A percentile compares a stretch with the other conserved stretches of the same genome.
phyloP scores from a whole-genome alignment of 2,888 invertebrate genomes.

The Zonitis immaculata region DNA sequence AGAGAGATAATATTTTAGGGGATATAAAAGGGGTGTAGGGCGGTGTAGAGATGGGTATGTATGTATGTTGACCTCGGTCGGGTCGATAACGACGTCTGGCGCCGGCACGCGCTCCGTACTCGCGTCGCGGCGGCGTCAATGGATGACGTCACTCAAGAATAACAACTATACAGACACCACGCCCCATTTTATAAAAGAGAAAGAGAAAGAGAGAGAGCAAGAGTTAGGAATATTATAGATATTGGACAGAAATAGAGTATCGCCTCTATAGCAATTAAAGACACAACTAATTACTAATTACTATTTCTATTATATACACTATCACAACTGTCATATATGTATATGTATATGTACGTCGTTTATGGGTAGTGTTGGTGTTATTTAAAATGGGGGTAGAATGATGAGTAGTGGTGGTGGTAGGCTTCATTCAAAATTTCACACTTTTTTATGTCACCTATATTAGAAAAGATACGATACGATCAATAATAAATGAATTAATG shows the following conservation, averaged over 20 bases:
- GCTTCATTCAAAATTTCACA: neutral
- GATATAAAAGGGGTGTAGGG: slow-evolving; percentile 1
- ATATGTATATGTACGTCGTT: too few relatives aligned
- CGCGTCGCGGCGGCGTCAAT: slow-evolving; percentile 52
- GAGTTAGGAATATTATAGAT: too few relatives aligned
- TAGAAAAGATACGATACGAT: neutral
- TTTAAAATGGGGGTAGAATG: neutral
- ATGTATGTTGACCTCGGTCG: slow-evolving; percentile 38
- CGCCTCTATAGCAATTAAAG: slow-evolving; percentile 20
- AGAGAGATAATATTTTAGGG: slow-evolving; percentile 5
- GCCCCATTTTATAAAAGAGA: slow-evolving; percentile 25
- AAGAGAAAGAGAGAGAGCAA: neutral
- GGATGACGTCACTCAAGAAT: slow-evolving; percentile 53
- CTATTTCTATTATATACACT: neutral
- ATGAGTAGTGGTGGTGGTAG: neutral
- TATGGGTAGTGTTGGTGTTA: neutral
- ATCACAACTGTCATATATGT: neutral
- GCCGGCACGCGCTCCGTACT: slow-evolving; percentile 38
- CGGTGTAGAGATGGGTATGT: slow-evolving; percentile 22
- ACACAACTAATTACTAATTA: slow-evolving; percentile 18
- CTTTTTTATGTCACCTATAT: neutral
- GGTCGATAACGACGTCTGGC: slow-evolving; percentile 41
- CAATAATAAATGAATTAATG: neutral
- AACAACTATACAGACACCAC: slow-evolving; percentile 43
- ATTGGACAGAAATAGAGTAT: slow-evolving; percentile 15